Evolutionary conservation across 1,140 invertebrate genomes (phyloP).

Genomic region (Zaprionus davidi): DNA sequence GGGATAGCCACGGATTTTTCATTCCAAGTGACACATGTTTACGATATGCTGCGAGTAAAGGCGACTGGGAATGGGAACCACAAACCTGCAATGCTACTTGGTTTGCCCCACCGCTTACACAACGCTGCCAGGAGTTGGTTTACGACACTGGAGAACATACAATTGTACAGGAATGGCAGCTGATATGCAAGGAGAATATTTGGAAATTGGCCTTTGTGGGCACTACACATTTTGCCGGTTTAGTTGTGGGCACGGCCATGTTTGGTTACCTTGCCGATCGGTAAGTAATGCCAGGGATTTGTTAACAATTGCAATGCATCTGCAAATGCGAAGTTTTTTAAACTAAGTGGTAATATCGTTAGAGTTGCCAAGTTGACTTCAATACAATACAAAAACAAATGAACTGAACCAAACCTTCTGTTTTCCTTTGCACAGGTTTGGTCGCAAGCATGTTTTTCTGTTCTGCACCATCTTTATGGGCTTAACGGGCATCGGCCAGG

Average conservation of each 20-base stretch:
- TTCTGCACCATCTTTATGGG: slow-evolving; percentile 86
- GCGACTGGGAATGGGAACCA: neutral
- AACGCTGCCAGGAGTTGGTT: slow-evolving; percentile 85
- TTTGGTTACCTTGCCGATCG: slow-evolving; percentile 87
- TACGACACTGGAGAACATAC: slow-evolving; percentile 85
- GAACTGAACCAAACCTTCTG: neutral
- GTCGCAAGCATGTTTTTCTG: slow-evolving; percentile 87
- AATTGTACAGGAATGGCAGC: slow-evolving; percentile 86
- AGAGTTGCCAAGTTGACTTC: neutral
- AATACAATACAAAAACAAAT: neutral
- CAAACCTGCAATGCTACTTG: slow-evolving; percentile 66
- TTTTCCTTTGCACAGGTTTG: slow-evolving; percentile 85
- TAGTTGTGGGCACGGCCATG: slow-evolving; percentile 86
- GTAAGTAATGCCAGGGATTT: slow-evolving; percentile 76
- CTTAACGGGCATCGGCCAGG: slow-evolving; percentile 85
- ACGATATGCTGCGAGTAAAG: slow-evolving; percentile 52
- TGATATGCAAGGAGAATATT: slow-evolving; percentile 86
- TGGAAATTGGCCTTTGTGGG: slow-evolving; percentile 88
- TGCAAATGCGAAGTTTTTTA: neutral
- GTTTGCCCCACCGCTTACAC: slow-evolving; percentile 61
- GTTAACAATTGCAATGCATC: neutral
- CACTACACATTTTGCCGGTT: slow-evolving; percentile 87
- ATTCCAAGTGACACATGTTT: slow-evolving; percentile 61
- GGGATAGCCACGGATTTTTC: slow-evolving; percentile 64
- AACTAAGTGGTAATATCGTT: slow-evolving; percentile 2